Conservation (phyloP, 30 jellyfish, hydroid and myxozoan genomes). For the Chrysaora quinquecirrha region DNA sequence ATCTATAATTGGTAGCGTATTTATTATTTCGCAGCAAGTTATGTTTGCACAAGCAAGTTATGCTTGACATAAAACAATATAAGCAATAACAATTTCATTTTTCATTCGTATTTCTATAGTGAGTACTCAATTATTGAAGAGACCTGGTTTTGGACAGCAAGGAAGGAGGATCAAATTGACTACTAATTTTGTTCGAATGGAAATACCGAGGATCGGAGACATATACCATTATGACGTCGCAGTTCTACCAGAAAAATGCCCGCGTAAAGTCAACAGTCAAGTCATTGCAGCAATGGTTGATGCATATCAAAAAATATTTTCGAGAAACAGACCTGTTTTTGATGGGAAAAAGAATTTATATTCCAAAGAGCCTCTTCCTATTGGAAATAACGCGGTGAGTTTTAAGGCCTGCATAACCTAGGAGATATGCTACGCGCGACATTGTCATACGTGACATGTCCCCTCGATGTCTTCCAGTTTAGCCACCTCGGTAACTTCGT, state of each 20-base stretch:
- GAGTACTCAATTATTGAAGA: neutral
- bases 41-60: too few relatives aligned
- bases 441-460: too few relatives aligned
- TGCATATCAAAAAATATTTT: conserved; percentile 19
- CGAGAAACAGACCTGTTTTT: conserved; percentile 30
- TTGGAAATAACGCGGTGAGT: conserved; percentile 24
- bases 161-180: conserved; percentile 48
- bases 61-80: too few relatives aligned
- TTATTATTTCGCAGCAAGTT: too few relatives aligned
- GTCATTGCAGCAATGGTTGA: conserved; percentile 32
- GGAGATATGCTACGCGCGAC: too few relatives aligned
- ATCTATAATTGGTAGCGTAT: too few relatives aligned
- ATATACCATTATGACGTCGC: conserved; percentile 66
- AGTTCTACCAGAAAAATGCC: conserved; percentile 30
- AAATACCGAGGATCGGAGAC: conserved; percentile 43
- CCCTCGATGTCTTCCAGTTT: too few relatives aligned
- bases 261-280: conserved; percentile 5
- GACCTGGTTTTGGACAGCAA: conserved; percentile 41
- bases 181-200: conserved; percentile 47
- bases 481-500: too few relatives aligned
- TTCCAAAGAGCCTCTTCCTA: conserved; percentile 7
- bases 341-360: conserved; percentile 69
- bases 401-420: neutral
- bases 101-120: too few relatives aligned
- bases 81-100: too few relatives aligned